Evolutionary conservation across 2,888 invertebrate species (phyloP), one percentile per base, ranked within the genome.

Genomic region (Caprella mutica): DNA sequence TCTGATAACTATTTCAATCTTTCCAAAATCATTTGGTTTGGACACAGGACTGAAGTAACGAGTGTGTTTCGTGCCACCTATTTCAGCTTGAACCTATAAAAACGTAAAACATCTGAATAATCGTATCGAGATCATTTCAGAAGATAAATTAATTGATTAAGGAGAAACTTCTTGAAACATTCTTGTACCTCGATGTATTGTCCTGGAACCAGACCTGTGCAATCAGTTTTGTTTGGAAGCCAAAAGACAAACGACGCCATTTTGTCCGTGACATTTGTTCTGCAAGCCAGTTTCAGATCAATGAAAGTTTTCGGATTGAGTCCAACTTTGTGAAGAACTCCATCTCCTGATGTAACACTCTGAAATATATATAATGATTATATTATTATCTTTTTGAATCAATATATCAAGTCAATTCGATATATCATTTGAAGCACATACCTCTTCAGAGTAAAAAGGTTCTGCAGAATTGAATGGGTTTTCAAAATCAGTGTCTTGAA

Each of bases 21-120:
- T 14, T 6, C 61, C 65, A 14, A 54, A 56, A 12, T 58, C 51
- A 19, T 59, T 33, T 3, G 65, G 58, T 4, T 46, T 30, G 1
- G 65, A 65, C 29, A 61, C 55, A 14, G 65, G 65, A 3, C 61
- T 61, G 48, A 61, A 56, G 52, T 59, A 61, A 4, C 65, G 61
- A 3, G 21, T 55, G 53, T 48, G 48, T 21, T 27, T n/a, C 14
- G 9, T 5, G 26, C 48, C 48, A n/a, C 2, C 48, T n/a, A 48
- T 30, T 9, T 29, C 30, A 2, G 30, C 30, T 30, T 29, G 27
- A 21, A 48, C 26, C 48, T 48, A 21, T 9, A 5, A 19, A 9
- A 40, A 19, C 5, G 19, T 9, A 19, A 4, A 40, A 6, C 6
- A 3, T n/a, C n/a, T n/a, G n/a, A 3, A 17, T 8, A 40, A 40